A percentile compares a stretch with the other conserved stretches of the same genome.
These are phyloP conservation scores for Plagiodera versicolora DNA, from an alignment of 2,888 invertebrate species.

Conservation along the genomic window DNA sequence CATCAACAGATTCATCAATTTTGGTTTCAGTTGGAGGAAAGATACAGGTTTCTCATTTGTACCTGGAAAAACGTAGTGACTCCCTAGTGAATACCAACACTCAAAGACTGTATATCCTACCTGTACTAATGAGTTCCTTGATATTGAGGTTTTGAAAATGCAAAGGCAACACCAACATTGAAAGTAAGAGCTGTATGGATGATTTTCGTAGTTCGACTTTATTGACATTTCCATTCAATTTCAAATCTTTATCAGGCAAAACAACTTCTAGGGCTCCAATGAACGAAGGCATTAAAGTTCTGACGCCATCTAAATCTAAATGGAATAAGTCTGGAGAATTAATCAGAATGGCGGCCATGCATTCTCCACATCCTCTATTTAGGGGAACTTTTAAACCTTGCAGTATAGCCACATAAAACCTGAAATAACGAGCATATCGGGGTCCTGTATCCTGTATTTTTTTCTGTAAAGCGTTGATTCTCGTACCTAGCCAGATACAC, in stretches of 20 bases:
- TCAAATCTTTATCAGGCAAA: constrained; percentile 81
- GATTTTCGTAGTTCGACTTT: constrained; percentile 84
- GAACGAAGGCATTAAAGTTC: constrained; percentile 87
- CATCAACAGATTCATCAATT: constrained; percentile 78
- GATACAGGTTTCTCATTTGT: constrained; percentile 53
- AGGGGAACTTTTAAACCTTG: constrained; percentile 62
- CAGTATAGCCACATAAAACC: constrained; percentile 89
- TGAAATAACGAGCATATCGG: constrained; percentile 17
- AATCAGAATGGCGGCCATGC: constrained; percentile 83
- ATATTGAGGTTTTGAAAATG: constrained; percentile 83
- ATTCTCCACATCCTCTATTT: constrained; percentile 68
- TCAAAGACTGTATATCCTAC: constrained; percentile 22
- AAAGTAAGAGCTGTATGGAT: constrained; percentile 87
- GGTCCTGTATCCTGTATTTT: too few species aligned
- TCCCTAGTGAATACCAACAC: too few species aligned
- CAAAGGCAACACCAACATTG: constrained; percentile 88
- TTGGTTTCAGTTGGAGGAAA: constrained; percentile 71
- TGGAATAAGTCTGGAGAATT: constrained; percentile 87
- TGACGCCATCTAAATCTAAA: constrained; percentile 89
- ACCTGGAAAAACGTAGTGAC: too few species aligned
- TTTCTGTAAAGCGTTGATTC: neutral
- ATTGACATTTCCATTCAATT: constrained; percentile 72
- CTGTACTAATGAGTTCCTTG: constrained; percentile 67
- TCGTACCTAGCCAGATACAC: constrained; percentile 75
- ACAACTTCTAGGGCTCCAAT: constrained; percentile 89